Evolutionary conservation across 2,888 invertebrate genomes (phyloP).

Genomic region (Fissipunctia ypsillon): DNA sequence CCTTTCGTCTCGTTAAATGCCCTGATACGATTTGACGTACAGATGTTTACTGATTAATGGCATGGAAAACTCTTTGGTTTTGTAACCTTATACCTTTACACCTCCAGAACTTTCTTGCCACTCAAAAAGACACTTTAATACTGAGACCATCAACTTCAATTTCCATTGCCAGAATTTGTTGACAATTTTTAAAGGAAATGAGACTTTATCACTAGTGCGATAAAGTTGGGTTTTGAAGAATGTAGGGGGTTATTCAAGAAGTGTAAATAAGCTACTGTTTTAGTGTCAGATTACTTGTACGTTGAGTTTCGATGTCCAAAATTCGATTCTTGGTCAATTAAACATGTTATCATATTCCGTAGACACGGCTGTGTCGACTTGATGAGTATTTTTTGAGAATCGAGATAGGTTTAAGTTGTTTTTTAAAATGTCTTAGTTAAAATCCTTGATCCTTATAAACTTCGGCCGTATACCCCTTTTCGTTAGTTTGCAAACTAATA

Average conservation of each 20-base stretch:
- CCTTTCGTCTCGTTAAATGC: conserved; percentile 76
- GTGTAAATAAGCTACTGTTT: conserved; percentile 85
- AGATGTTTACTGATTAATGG: conserved; percentile 86
- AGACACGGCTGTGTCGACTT: conserved; percentile 64
- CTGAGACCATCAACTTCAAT: conserved; percentile 28
- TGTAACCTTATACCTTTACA: conserved; percentile 83
- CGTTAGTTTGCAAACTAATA: too few relatives aligned
- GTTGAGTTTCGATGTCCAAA: conserved; percentile 84
- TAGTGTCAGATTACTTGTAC: conserved; percentile 86
- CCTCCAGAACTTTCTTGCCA: conserved; percentile 49
- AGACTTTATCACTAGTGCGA: conserved; percentile 3
- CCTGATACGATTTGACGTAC: conserved; percentile 83
- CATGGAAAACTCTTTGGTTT: conserved; percentile 86
- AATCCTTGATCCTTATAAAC: background rate
- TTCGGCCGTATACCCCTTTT: too few relatives aligned
- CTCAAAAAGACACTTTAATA: conserved; percentile 67
- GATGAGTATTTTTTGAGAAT: conserved; percentile 13
- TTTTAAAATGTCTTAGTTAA: background rate
- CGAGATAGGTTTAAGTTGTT: background rate
- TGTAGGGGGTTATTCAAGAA: conserved; percentile 65
- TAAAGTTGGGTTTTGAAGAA: conserved; percentile 71
- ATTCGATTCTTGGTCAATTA: conserved; percentile 81
- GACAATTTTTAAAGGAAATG: conserved; percentile 50
- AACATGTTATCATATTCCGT: conserved; percentile 75
- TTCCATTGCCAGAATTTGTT: background rate